A percentile compares a stretch with the other conserved stretches of the same genome.
Conservation (phyloP, 35 echinoderm and acorn worm genomes). For the Anneissia japonica region DNA sequence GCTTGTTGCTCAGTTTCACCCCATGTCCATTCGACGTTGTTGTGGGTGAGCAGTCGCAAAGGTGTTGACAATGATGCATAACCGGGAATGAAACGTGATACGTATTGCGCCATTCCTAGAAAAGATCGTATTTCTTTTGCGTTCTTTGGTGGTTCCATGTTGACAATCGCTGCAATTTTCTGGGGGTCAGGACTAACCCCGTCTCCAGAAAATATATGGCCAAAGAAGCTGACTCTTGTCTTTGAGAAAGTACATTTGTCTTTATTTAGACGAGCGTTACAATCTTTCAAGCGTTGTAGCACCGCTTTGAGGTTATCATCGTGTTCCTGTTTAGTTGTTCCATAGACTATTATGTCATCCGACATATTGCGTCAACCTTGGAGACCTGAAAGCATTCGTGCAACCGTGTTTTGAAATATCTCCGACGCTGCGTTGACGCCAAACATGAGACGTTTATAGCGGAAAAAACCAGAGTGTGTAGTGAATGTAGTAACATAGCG, state of each 20-base stretch:
- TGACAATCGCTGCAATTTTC: neutral
- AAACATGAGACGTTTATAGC: slow-evolving; percentile 29
- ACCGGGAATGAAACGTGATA: no score
- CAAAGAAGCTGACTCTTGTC: neutral
- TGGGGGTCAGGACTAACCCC: slow-evolving; percentile 12
- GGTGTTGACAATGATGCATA: neutral
- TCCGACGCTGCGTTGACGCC: neutral
- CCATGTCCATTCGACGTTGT: neutral
- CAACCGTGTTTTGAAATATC: neutral
- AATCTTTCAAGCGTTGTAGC: neutral
- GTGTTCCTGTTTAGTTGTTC: neutral
- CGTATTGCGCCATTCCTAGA: slow-evolving; percentile 14
- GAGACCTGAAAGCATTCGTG: neutral
- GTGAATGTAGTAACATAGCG: slow-evolving; percentile 51
- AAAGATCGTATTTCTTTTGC: slow-evolving; percentile 14
- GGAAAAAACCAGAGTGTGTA: slow-evolving; percentile 18
- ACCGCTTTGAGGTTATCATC: neutral
- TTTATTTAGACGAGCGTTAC: neutral
- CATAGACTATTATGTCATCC: slow-evolving; percentile 17
- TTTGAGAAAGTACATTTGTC: slow-evolving; percentile 6
- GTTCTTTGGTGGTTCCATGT: neutral
- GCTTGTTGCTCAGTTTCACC: neutral
- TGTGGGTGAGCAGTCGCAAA: neutral
- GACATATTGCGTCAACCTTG: slow-evolving; percentile 1
- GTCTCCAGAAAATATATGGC: neutral